These are phyloP conservation scores for Scaptomyza graminum DNA, from an alignment of 1,140 invertebrate genomes.

Conservation along the genomic window DNA sequence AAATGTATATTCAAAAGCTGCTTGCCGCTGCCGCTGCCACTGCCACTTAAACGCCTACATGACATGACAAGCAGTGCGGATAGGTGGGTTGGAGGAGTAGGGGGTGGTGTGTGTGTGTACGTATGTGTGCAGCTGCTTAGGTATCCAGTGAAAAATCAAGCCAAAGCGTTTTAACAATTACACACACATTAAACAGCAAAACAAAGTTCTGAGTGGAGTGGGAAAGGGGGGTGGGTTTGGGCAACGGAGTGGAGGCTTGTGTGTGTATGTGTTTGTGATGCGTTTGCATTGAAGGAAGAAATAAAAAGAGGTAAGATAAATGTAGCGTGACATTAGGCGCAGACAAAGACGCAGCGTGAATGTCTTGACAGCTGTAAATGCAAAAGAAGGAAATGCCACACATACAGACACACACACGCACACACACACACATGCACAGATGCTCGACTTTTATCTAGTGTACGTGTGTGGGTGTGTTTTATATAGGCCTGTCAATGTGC, in stretches of 20 bases:
- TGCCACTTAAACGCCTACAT: conserved; percentile 64
- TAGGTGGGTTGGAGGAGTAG: background rate
- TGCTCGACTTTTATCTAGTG: background rate
- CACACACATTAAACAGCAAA: conserved; percentile 70
- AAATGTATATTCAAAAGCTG: conserved; percentile 14
- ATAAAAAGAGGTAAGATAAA: conserved; percentile 12
- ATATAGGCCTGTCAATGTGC: conserved; percentile 38
- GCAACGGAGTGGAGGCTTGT: conserved; percentile 10
- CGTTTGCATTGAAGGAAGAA: conserved; percentile 25
- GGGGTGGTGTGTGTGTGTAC: background rate
- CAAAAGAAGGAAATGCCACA: background rate
- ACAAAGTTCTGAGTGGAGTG: conserved; percentile 34
- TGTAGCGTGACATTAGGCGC: conserved; percentile 55
- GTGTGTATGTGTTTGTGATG: conserved; percentile 33
- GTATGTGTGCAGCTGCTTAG: conserved; percentile 4
- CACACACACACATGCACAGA: conserved; percentile 4
- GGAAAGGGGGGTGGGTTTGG: conserved; percentile 23
- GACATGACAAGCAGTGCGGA: conserved; percentile 44
- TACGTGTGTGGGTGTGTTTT: background rate
- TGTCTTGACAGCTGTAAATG: conserved; percentile 42
- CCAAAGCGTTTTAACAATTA: conserved; percentile 70
- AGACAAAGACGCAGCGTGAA: conserved; percentile 35
- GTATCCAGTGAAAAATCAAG: conserved; percentile 13
- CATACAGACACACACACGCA: background rate
- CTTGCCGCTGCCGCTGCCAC: conserved; percentile 22